These are phyloP conservation scores for Marmota flaviventris DNA, from an alignment of 2,113 vertebrate species.

Conservation along the genomic window DNA sequence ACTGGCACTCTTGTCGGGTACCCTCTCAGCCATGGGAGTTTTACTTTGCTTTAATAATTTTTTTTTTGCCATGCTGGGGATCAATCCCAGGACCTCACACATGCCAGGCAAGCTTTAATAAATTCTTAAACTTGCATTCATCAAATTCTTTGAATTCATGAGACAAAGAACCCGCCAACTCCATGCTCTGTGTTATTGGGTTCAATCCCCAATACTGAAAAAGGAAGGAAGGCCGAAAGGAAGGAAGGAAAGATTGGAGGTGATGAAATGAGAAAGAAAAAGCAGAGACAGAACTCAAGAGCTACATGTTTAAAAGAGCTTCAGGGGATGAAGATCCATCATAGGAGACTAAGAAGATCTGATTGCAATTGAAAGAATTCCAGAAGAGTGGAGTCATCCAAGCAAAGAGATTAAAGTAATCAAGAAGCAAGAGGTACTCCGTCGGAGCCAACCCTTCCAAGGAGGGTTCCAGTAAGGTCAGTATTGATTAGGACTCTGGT, in stretches of 20 bases:
- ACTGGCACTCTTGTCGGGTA: no score
- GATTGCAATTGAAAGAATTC: neutral
- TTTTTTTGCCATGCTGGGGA: no score
- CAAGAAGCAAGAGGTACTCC: neutral
- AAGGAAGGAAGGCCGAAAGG: neutral
- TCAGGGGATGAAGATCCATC: neutral
- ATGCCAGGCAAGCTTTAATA: no score
- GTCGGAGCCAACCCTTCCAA: neutral
- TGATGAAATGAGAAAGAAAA: neutral
- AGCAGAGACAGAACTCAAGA: neutral
- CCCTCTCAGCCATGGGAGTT: no score
- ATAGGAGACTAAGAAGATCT: neutral
- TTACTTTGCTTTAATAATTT: no score
- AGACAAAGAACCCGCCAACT: no score
- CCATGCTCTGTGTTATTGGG: neutral
- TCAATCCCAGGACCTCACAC: no score
- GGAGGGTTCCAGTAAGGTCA: neutral
- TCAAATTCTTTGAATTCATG: no score
- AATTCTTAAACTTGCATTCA: no score
- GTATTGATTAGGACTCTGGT: neutral
- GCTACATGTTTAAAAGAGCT: neutral
- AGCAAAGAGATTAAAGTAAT: neutral
- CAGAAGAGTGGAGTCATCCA: neutral
- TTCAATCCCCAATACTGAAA: neutral
- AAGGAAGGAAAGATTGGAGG: no score